These are phyloP conservation scores for Esox lucius DNA, from an alignment of 2,797 vertebrate genomes.

Conservation along the genomic window DNA sequence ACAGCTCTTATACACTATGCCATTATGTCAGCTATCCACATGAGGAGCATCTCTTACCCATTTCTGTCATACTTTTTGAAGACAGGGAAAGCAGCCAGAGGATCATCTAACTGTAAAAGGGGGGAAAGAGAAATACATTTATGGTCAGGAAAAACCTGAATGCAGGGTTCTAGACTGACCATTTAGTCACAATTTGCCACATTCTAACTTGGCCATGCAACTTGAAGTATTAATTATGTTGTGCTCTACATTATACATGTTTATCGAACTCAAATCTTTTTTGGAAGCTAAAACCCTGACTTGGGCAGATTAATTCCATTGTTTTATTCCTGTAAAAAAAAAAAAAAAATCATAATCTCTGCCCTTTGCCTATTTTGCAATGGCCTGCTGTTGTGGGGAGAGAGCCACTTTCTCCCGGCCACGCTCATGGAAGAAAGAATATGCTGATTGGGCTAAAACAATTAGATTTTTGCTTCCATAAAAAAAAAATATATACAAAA, in stretches of 20 bases:
- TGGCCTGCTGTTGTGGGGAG: too few species aligned
- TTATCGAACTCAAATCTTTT: not conserved
- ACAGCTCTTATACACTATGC: not conserved
- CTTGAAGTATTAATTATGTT: not conserved
- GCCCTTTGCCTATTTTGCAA: too few species aligned
- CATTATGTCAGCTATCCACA: not conserved
- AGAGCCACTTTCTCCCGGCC: too few species aligned
- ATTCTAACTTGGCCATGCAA: not conserved
- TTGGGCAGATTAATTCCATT: too few species aligned
- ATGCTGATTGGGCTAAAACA: too few species aligned
- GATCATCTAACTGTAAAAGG: slow-evolving; percentile 83
- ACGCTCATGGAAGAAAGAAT: too few species aligned
- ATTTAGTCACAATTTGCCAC: not conserved
- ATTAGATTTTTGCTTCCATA: too few species aligned
- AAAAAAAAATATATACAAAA: too few species aligned
- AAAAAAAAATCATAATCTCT: too few species aligned
- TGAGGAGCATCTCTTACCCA: slow-evolving; percentile 75
- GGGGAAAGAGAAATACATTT: slow-evolving; percentile 1
- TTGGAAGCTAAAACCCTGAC: not conserved
- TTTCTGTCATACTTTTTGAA: slow-evolving; percentile 96
- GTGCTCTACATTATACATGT: not conserved
- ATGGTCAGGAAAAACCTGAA: not conserved
- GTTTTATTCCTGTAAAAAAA: too few species aligned
- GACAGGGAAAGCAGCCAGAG: slow-evolving; percentile 88
- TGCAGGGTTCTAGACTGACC: not conserved